These are phyloP conservation scores for Coboldia fuscipes DNA, from an alignment of 1,140 invertebrate genomes.

Conservation along the genomic window DNA sequence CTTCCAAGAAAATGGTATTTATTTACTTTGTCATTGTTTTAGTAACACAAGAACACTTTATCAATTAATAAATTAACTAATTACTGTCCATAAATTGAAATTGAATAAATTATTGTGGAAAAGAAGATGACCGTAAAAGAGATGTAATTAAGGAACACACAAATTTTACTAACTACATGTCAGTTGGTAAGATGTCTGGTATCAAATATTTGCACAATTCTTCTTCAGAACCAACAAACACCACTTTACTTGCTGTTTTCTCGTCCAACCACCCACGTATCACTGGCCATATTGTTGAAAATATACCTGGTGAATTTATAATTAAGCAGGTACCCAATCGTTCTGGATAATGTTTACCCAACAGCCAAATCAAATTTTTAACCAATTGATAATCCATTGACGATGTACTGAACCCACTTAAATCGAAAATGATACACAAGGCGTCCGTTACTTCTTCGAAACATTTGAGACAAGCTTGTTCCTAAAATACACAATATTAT, in stretches of 20 bases:
- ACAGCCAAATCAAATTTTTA: constrained; percentile 52
- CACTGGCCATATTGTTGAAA: constrained; percentile 48
- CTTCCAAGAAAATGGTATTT: no score
- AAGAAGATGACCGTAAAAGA: no score
- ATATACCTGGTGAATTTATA: constrained; percentile 43
- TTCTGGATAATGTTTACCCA: constrained; percentile 52
- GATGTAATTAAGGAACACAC: no score
- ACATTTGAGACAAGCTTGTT: constrained; percentile 50
- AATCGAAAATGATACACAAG: constrained; percentile 52
- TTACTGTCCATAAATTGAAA: no score
- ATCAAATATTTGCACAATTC: constrained; percentile 49
- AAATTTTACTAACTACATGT: no score
- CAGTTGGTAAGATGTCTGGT: constrained; percentile 47
- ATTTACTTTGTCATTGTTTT: no score
- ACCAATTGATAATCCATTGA: constrained; percentile 59
- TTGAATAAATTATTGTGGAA: no score
- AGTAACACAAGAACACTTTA: no score
- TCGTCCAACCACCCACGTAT: constrained; percentile 54
- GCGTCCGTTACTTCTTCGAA: constrained; percentile 60
- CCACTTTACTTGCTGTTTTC: constrained; percentile 49
- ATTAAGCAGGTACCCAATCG: constrained; percentile 49
- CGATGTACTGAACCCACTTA: constrained; percentile 43
- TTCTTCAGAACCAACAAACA: constrained; percentile 40
- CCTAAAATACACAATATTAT: constrained; percentile 23
- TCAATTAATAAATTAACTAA: no score